phyloP scores from a whole-genome alignment of 2,797 vertebrate genomes.

The Acomys russatus region DNA sequence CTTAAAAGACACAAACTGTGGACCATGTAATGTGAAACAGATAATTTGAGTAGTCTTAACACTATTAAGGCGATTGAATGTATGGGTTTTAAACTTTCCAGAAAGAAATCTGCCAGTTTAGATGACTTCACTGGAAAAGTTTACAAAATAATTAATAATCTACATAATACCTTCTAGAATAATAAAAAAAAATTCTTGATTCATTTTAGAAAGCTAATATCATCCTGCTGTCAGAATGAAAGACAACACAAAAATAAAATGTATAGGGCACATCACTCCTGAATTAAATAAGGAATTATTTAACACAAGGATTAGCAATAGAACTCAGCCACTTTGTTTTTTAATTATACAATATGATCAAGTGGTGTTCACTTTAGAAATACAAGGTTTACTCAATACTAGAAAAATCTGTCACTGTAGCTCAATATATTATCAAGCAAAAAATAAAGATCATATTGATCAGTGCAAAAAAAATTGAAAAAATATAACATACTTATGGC shows the following conservation, averaged over 20 bases:
- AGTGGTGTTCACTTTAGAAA: slow-evolving; percentile 2
- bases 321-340: not conserved
- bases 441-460: not conserved
- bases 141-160: slow-evolving; percentile 51
- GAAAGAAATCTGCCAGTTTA: not conserved
- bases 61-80: not conserved
- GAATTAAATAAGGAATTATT: not conserved
- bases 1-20: not conserved
- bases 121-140: slow-evolving; percentile 15
- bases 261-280: not conserved
- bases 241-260: not conserved
- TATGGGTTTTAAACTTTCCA: slow-evolving; percentile 18
- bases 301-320: slow-evolving; percentile 19
- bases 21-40: not conserved
- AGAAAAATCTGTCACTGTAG: slow-evolving; percentile 15
- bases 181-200: slow-evolving; percentile 18
- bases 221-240: not conserved
- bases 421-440: slow-evolving; percentile 17
- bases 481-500: not conserved
- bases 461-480: not conserved
- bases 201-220: slow-evolving; percentile 41
- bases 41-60: not conserved
- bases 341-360: not conserved
- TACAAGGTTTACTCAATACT: not conserved
- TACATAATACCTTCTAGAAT: not conserved